Evolutionary conservation across 2,113 vertebrate genomes (phyloP).

Genomic region (Cephalophus harveyi): DNA sequence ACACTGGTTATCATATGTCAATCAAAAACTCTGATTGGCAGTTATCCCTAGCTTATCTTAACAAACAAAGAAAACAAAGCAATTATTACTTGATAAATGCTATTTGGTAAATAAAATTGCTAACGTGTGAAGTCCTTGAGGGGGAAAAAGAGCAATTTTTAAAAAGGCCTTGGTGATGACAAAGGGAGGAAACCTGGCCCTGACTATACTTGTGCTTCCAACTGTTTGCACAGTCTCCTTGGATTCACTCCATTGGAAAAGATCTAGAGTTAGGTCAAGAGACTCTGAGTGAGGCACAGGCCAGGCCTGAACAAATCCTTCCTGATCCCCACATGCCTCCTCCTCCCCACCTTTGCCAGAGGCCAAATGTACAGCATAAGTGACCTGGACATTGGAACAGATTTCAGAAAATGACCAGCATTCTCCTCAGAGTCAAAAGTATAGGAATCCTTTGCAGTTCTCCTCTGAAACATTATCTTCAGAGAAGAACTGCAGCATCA

Average conservation of each 20-base stretch:
- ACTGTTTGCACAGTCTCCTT: background rate
- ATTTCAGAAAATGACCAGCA: background rate
- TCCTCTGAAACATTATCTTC: background rate
- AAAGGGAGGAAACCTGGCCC: background rate
- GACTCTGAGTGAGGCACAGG: background rate
- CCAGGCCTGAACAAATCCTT: background rate
- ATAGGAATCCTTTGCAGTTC: background rate
- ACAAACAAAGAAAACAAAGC: constrained; percentile 44
- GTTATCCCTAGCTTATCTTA: constrained; percentile 22
- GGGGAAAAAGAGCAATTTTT: background rate
- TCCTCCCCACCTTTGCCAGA: background rate
- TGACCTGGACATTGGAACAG: background rate
- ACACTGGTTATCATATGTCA: constrained; percentile 12
- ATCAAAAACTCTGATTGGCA: constrained; percentile 41
- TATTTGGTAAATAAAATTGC: constrained; percentile 17
- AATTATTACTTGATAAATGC: constrained; percentile 27
- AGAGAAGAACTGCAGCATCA: background rate
- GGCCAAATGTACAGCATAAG: background rate
- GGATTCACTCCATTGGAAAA: background rate
- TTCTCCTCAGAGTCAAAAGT: background rate
- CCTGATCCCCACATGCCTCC: background rate
- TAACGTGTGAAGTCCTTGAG: background rate
- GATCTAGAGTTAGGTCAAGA: background rate
- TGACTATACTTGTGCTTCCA: background rate
- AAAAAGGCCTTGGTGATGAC: background rate